Conservation (phyloP, 2,888 invertebrate genomes). For the Cataglyphis cursor region DNA sequence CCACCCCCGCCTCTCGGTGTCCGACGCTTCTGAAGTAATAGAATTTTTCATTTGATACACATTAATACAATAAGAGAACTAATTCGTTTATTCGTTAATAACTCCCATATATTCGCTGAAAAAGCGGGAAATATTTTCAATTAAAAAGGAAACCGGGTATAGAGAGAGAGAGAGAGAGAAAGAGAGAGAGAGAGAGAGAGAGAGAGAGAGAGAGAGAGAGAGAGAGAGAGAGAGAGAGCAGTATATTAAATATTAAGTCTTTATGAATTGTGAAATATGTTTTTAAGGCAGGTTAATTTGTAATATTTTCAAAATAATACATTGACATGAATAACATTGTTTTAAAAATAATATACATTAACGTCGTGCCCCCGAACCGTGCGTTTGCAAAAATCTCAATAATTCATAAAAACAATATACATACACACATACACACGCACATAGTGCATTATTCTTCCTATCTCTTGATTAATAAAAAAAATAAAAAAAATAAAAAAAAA, state of each 20-base stretch:
- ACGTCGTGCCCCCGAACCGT: background rate
- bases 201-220: too few relatives aligned
- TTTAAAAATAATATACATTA: background rate
- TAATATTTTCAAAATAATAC: background rate
- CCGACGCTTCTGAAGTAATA: conserved; percentile 49
- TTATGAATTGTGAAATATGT: background rate
- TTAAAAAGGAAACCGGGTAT: background rate
- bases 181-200: too few relatives aligned
- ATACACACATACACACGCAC: too few relatives aligned
- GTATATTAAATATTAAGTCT: background rate
- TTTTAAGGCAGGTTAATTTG: background rate
- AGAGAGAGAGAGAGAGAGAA: too few relatives aligned
- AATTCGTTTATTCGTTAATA: conserved; percentile 42
- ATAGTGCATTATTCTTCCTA: background rate
- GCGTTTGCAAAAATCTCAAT: background rate
- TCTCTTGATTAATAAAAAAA: background rate
- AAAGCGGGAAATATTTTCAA: conserved; percentile 22
- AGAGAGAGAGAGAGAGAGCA: background rate
- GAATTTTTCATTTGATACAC: conserved; percentile 38
- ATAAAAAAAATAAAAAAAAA: too few relatives aligned
- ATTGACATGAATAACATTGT: background rate
- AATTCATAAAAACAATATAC: background rate
- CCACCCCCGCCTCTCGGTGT: background rate
- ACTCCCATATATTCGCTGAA: conserved; percentile 14
- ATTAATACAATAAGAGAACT: conserved; percentile 34